These are phyloP conservation scores for Drosophila demipolita DNA, from an alignment of 2,888 invertebrate species.

Conservation along the genomic window DNA sequence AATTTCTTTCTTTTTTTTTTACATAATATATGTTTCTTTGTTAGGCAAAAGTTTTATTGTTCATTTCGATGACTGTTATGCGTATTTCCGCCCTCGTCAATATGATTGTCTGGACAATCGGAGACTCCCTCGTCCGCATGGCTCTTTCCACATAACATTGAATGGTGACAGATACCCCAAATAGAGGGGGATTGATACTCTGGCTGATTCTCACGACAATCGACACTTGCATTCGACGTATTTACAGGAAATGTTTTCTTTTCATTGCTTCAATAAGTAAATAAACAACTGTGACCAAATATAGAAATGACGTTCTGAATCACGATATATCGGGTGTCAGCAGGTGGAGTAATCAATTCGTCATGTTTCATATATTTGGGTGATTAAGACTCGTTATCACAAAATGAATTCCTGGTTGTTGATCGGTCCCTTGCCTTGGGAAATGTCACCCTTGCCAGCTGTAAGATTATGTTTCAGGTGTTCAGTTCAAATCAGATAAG, in stretches of 20 bases:
- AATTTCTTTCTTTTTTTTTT: not conserved
- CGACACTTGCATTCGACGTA: conserved; percentile 16
- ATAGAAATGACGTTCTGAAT: conserved; percentile 15
- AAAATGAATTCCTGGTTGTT: conserved; percentile 2
- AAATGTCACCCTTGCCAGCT: conserved; percentile 18
- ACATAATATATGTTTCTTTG: not conserved
- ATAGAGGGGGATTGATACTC: not conserved
- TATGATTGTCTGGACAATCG: conserved; percentile 22
- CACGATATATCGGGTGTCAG: conserved; percentile 31
- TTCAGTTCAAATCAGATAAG: conserved; percentile 20
- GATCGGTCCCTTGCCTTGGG: not conserved
- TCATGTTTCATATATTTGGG: conserved; percentile 25
- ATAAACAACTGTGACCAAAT: conserved; percentile 16
- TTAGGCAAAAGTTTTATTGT: not conserved
- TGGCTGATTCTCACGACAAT: conserved; percentile 1
- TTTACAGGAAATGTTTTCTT: conserved; percentile 50
- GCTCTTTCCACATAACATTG: not conserved
- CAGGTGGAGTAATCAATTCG: conserved; percentile 16
- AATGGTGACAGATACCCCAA: conserved; percentile 9
- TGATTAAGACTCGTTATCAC: conserved; percentile 16
- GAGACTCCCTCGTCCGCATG: conserved; percentile 16
- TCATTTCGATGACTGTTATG: not conserved
- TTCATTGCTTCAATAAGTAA: not conserved
- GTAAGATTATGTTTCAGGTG: conserved; percentile 36
- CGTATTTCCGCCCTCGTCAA: conserved; percentile 15